These are phyloP conservation scores for Drosophila diplacantha DNA, from an alignment of 2,888 invertebrate species.

Conservation along the genomic window DNA sequence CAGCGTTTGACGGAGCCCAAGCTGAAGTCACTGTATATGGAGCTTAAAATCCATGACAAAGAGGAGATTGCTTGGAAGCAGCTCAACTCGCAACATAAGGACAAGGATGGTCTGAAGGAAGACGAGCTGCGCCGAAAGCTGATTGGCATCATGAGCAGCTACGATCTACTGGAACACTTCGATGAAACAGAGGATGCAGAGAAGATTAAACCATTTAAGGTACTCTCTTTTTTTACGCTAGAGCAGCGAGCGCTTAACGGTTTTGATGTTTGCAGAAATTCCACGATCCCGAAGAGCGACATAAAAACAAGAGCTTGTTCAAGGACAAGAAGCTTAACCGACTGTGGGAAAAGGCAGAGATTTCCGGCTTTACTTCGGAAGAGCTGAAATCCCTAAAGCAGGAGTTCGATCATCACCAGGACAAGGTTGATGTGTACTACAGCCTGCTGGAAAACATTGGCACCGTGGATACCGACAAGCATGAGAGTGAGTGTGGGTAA, in stretches of 20 bases:
- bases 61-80: constrained; percentile 92
- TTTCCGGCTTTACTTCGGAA: constrained; percentile 90
- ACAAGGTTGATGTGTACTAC: constrained; percentile 94
- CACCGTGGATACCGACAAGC: constrained; percentile 79
- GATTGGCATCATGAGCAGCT: constrained; percentile 88
- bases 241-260: neutral
- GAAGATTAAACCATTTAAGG: constrained; percentile 76
- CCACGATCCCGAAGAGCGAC: constrained; percentile 79
- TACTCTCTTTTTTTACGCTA: constrained; percentile 6
- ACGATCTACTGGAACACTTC: constrained; percentile 88
- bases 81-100: constrained; percentile 88
- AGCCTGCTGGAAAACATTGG: constrained; percentile 86
- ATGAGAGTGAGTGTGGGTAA: constrained; percentile 81
- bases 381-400: constrained; percentile 90
- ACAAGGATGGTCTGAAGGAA: constrained; percentile 91
- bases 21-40: constrained; percentile 90
- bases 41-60: constrained; percentile 94
- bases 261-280: constrained; percentile 64
- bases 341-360: constrained; percentile 93
- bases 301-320: constrained; percentile 87
- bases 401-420: constrained; percentile 94
- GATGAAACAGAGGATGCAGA: constrained; percentile 82
- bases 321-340: constrained; percentile 93
- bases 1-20: constrained; percentile 89
- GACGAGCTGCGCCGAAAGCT: constrained; percentile 88